A percentile compares a stretch with the other conserved stretches of the same genome.
phyloP scores from a whole-genome alignment of 2,888 invertebrate genomes.

The Auanema freiburgensis region DNA sequence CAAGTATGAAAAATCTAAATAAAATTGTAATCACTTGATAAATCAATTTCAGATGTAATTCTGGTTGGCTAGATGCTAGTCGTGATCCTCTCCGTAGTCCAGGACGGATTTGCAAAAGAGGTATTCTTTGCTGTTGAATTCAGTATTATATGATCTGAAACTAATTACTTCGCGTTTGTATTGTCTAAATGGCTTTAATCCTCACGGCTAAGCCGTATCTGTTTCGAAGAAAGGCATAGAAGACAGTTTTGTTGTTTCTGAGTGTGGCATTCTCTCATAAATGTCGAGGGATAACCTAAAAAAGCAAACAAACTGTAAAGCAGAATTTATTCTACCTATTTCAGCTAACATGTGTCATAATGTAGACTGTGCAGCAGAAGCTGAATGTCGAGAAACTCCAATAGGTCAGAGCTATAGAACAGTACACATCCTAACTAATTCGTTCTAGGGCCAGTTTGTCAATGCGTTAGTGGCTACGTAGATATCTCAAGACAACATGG shows the following conservation, averaged over 20 bases:
- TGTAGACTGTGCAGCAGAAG: constrained; percentile 61
- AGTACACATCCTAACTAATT: background rate
- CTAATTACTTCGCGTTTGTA: background rate
- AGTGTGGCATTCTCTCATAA: no score
- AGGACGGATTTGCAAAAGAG: constrained; percentile 53
- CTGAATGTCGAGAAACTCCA: constrained; percentile 62
- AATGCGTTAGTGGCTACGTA: constrained; percentile 60
- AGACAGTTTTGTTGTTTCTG: no score
- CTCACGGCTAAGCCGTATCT: no score
- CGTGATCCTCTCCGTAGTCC: constrained; percentile 47
- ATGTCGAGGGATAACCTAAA: no score
- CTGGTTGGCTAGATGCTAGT: constrained; percentile 59
- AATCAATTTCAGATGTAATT: constrained; percentile 40
- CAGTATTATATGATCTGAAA: no score
- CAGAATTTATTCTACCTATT: background rate
- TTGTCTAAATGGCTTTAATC: constrained; percentile 1
- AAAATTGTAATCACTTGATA: constrained; percentile 2
- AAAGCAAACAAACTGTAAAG: no score
- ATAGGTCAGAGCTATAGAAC: constrained; percentile 21
- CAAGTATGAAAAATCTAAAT: constrained; percentile 27
- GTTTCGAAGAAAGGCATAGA: no score
- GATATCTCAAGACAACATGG: constrained; percentile 60
- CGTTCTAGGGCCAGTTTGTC: constrained; percentile 46
- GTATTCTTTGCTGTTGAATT: constrained; percentile 23
- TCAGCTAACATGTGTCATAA: constrained; percentile 55